Base-by-base conservation (phyloP, 2,113 vertebrate species). In the Dascyllus trimaculatus region DNA sequence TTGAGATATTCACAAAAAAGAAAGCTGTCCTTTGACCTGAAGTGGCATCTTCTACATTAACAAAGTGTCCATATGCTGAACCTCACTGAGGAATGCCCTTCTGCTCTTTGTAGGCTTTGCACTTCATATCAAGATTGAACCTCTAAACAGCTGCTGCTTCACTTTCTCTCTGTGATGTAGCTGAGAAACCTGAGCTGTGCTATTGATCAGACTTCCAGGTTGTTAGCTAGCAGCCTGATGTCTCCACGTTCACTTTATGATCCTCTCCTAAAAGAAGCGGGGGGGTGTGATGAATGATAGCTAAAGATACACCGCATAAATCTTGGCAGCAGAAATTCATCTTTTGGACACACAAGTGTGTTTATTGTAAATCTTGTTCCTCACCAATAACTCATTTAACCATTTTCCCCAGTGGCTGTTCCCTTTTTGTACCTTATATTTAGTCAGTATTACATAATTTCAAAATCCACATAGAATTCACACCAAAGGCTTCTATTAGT, bases 141-240 rank as follows among this genome's bases (percentile, higher is more conserved):
- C 71, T 80, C 76, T 48, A 79, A 92, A 85, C 92, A 93, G 90
- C 91, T 92, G 92, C 88, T 82, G 72, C 84, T 78, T 79, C 77
- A 81, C 90, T 90, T 88, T 91, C 85, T 80, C 77, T 68, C 52
- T 54, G 73, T 54, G 75, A 82, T 83, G 67, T 70, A 83, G 85
- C 78, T 51, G 65, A 32, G 93, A 90, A 94, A 93, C 88, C 56
- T 65, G 92, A 94, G 84, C 90, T 75, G 45, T 22, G 48, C 83
- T 92, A 94, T 93, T 90, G 93, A 92, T 93, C 88, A 68, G 75
- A 63, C 85, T 80, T 89, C 83, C 78, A 68, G 84, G 85, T 91
- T 88, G 87, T 92, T 90, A 93, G 88, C 82, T 45, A 40, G 78
- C 82, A 81, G 84, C 89, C 87, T 86, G 84, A 88, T 91, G 92